Conservation (phyloP, 2,113 vertebrate species). For the Chitala chitala region DNA sequence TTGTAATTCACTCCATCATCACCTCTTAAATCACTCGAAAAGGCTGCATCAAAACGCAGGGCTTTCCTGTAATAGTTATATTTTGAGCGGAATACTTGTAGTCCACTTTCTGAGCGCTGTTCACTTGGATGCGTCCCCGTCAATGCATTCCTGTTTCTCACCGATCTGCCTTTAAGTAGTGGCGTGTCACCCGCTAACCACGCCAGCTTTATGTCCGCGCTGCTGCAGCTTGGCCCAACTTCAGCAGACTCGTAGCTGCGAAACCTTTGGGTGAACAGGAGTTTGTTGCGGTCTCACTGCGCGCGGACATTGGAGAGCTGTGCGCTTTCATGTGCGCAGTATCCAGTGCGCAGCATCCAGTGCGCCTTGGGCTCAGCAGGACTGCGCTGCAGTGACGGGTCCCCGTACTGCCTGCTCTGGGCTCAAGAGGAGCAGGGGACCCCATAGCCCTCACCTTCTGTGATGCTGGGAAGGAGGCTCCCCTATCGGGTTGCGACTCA, state of each 20-base stretch:
- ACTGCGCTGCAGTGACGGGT: background rate
- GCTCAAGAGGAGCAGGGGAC: too few relatives aligned
- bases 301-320: conserved; percentile 55
- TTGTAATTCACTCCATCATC: too few relatives aligned
- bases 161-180: conserved; percentile 36
- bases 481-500: background rate
- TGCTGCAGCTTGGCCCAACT: too few relatives aligned
- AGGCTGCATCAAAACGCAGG: too few relatives aligned
- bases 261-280: conserved; percentile 34
- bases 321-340: too few relatives aligned
- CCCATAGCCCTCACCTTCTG: background rate
- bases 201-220: conserved; percentile 51
- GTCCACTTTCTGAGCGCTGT: too few relatives aligned
- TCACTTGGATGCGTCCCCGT: background rate
- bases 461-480: conserved; percentile 25
- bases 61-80: too few relatives aligned
- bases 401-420: too few relatives aligned
- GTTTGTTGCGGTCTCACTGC: conserved; percentile 40
- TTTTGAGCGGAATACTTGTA: background rate
- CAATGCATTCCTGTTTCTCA: too few relatives aligned
- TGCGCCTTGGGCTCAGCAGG: too few relatives aligned
- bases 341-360: too few relatives aligned
- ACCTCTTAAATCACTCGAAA: too few relatives aligned
- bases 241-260: conserved; percentile 36
- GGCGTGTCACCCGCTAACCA: conserved; percentile 32